Evolutionary conservation across 1,140 invertebrate species (phyloP), one percentile per base, ranked within the genome.

Genomic region (Lysiphlebus fabarum): DNA sequence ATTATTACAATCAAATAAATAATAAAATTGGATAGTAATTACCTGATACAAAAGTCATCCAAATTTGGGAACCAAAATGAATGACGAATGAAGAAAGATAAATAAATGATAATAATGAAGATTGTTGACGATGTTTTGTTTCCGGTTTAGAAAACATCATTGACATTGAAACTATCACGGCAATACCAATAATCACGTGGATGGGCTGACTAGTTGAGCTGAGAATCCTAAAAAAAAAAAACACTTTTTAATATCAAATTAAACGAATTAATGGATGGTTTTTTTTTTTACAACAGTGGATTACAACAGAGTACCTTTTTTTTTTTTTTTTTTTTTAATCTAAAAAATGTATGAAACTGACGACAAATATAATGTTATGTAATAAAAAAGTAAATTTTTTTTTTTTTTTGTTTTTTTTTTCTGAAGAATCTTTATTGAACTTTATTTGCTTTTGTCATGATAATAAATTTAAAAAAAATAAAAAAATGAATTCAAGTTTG

Each of bases 41-140:
- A 90, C 89, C 89, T 64, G 90, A 92, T 34, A 93, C 84, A 68
- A 92, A 90, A 10, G 90, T 92, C 90, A 93, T 93, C 90, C 91
- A 93, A 59, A 92, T 85, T 77, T 92, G 90, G 8, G 89, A 82
- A 12, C 91, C 91, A 65, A 92, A 86, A 69, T 92, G 90, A 47
- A 86, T 83, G 41, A 87, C 85, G 62, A 92, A 89, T 4, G 88
- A 85, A 0, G 82, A 82, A 11, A 93, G 76, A 72, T 92, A 92
- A 8, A 89, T 72, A 37, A 92, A 81, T 12, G 80, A 79, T 33
- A 79, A 70, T 56, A 69, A 49, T 76, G 66, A 47, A 64, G 76
- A 67, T 56, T 73, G 80, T 73, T 80, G 67, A 77, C 71, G 67
- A 65, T 68, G 74, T 12, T 58, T 70, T 70, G 71, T 75, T 38